These are phyloP conservation scores for Cheilosia scutellata DNA, from an alignment of 2,888 invertebrate genomes.

Conservation along the genomic window DNA sequence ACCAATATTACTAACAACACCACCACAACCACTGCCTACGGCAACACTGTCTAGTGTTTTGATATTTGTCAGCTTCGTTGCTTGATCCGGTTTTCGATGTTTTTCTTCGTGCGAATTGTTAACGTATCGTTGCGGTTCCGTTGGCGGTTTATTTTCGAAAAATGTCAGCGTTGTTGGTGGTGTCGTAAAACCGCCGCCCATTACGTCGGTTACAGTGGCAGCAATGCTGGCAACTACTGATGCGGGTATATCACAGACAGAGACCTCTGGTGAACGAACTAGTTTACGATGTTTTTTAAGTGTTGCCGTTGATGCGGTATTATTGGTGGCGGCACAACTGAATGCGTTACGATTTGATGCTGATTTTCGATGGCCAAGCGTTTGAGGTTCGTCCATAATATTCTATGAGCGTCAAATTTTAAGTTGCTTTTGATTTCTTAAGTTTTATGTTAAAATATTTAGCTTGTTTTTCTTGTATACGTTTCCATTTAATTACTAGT, in stretches of 20 bases:
- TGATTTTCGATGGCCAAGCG: conserved; percentile 52
- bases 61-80: conserved; percentile 49
- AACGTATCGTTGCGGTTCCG: conserved; percentile 49
- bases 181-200: conserved; percentile 83
- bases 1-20: conserved; percentile 18
- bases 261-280: conserved; percentile 76
- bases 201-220: conserved; percentile 79
- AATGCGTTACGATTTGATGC: conserved; percentile 51
- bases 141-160: conserved; percentile 60
- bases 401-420: conserved; percentile 38
- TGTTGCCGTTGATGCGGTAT: conserved; percentile 28
- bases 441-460: background rate
- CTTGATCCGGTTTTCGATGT: conserved; percentile 66
- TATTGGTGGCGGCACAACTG: conserved; percentile 14
- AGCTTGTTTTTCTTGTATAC: conserved; percentile 18
- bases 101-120: conserved; percentile 55
- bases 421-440: conserved; percentile 29
- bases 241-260: conserved; percentile 72
- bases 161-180: conserved; percentile 78
- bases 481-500: conserved; percentile 15
- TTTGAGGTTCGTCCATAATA: conserved; percentile 70
- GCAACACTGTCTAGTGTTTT: conserved; percentile 38
- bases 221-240: conserved; percentile 74
- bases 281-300: conserved; percentile 55
- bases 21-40: conserved; percentile 17